Percentiles rank a stretch among this genome's conserved stretches.
Conservation (phyloP, 2,113 vertebrate genomes). For the Seriola dumerili region DNA sequence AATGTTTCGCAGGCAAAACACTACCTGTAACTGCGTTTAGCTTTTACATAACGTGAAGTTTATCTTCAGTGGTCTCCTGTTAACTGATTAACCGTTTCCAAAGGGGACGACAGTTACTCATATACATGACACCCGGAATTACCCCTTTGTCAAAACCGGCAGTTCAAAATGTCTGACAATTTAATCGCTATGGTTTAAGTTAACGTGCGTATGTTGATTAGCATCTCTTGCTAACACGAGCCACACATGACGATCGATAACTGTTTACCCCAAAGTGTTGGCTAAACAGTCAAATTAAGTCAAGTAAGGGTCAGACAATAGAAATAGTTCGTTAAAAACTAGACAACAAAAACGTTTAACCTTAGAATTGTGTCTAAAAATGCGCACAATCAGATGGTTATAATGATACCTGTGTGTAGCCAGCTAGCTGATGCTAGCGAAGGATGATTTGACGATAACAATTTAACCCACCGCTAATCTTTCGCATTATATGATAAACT, state of each 20-base stretch:
- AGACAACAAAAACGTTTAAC: background rate
- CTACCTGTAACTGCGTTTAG: background rate
- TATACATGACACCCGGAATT: background rate
- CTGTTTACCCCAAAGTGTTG: background rate
- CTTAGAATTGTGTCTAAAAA: accelerated
- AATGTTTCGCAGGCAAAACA: background rate
- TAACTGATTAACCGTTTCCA: background rate
- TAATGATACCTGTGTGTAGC: background rate
- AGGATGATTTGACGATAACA: background rate
- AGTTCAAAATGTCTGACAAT: constrained; percentile 58
- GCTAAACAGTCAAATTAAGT: background rate
- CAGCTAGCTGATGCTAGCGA: background rate
- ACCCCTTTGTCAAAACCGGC: background rate
- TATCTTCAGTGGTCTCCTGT: background rate
- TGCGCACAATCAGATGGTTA: background rate
- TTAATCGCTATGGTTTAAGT: background rate
- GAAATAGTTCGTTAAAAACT: background rate
- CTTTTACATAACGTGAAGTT: background rate
- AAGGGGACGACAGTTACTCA: background rate
- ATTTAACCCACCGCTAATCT: background rate
- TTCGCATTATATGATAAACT: background rate
- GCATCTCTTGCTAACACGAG: constrained; percentile 15
- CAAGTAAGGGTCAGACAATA: accelerated
- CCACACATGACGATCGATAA: background rate
- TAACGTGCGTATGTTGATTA: constrained; percentile 15